Evolutionary conservation across 2,113 vertebrate genomes (phyloP).

Genomic region (Pteronura brasiliensis): DNA sequence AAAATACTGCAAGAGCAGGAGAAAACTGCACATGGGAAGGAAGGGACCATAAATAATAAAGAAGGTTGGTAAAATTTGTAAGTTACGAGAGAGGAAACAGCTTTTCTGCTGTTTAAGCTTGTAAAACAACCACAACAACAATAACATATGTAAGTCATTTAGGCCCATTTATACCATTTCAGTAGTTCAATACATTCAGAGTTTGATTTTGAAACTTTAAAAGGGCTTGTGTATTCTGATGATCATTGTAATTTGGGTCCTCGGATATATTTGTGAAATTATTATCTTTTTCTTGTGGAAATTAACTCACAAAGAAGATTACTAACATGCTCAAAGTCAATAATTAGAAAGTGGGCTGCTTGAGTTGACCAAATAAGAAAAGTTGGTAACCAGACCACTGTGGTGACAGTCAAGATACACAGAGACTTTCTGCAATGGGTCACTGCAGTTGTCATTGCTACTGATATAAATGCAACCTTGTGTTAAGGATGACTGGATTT

Average conservation of each 20-base stretch:
- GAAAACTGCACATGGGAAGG: neutral
- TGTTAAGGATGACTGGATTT: neutral
- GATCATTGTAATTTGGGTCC: neutral
- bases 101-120: neutral
- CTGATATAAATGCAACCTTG: neutral
- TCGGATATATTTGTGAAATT: neutral
- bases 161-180: neutral
- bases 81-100: neutral
- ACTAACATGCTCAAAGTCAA: neutral
- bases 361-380: neutral
- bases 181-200: neutral
- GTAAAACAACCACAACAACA: neutral
- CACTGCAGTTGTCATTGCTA: neutral
- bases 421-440: neutral
- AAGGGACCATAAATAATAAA: neutral
- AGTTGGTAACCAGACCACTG: neutral
- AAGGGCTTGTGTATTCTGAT: neutral
- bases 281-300: neutral
- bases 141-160: neutral
- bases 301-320: conserved; percentile 12
- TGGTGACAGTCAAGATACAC: neutral
- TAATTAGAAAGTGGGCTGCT: neutral
- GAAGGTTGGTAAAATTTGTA: neutral
- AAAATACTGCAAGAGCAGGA: neutral
- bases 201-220: neutral